Evolutionary conservation across 2,888 invertebrate genomes (phyloP), one percentile per base, ranked within the genome.

Genomic region (Lycia hirtaria): DNA sequence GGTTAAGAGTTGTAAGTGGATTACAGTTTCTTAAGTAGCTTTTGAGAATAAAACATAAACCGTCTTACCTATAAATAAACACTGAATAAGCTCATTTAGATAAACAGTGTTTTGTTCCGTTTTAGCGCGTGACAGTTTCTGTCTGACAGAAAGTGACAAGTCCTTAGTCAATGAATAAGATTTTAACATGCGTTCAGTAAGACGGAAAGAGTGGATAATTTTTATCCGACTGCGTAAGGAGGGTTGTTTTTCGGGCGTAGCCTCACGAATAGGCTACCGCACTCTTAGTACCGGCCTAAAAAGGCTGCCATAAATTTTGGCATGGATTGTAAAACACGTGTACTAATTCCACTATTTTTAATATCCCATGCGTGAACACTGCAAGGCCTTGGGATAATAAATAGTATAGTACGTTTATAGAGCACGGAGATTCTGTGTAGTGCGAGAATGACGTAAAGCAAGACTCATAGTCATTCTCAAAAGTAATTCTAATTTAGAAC

Each of bases 371-470:
- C 30, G 22, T 32, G 44, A 49, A 49, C 33, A 54, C 52, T 40
- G 41, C 48, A 19, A 41, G 33, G 22, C 48, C 54, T 60, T 58
- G 60, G 37, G 40, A 41, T 24, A 54, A 60, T 35, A 41, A 56
- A 54, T 37, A 38, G 52, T 40, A 43, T 41, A 53, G n/a, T 30
- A 33, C 10, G 20, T 15, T n/a, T n/a, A n/a, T n/a, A n/a, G n/a
- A n/a, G n/a, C 12, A 44, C 32, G 48, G 22, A 43, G 19, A 22
- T 45, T 47, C 33, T 22, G 45, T 45, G 51, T 56, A 52, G 60
- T 49, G 64, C 59, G 58, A 38, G 53, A 60, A 58, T 62, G 60
- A 66, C 54, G 62, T 58, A 47, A 60, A 60, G 40, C 64, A 62
- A 47, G 54, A 56, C 56, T 56, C 54, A 60, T 28, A 51, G 24